phyloP scores from a whole-genome alignment of 1,140 invertebrate species.

The Drosophila nannoptera region DNA sequence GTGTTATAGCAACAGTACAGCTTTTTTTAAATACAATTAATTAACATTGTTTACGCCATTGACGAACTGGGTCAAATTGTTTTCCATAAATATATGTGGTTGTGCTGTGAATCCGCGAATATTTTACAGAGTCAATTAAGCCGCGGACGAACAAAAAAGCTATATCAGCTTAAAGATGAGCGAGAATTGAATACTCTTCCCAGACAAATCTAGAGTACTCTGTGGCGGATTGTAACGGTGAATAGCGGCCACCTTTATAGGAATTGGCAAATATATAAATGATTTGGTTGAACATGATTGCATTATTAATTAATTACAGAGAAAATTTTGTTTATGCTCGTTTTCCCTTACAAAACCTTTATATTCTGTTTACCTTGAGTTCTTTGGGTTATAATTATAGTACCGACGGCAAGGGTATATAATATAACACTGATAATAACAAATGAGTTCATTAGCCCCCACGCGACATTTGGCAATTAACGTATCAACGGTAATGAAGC shows the following conservation, averaged over 20 bases:
- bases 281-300: too few species aligned
- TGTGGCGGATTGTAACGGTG: too few species aligned
- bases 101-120: background rate
- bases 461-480: conserved; percentile 36
- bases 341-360: conserved; percentile 1
- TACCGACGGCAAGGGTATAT: conserved; percentile 11
- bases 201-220: background rate
- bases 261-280: background rate
- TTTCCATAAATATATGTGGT: conserved; percentile 17
- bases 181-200: conserved; percentile 16
- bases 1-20: conserved; percentile 18
- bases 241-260: background rate
- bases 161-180: background rate
- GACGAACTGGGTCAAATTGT: conserved; percentile 63
- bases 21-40: conserved; percentile 63
- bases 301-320: background rate
- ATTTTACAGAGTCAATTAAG: conserved; percentile 37
- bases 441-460: conserved; percentile 32
- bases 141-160: conserved; percentile 1
- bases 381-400: background rate
- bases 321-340: background rate
- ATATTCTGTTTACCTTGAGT: background rate
- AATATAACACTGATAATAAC: conserved; percentile 15
- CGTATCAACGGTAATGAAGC: conserved; percentile 20
- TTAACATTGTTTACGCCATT: conserved; percentile 66